Evolutionary conservation across 1,140 invertebrate species (phyloP).

Genomic region (Apocrypta bakeri): DNA sequence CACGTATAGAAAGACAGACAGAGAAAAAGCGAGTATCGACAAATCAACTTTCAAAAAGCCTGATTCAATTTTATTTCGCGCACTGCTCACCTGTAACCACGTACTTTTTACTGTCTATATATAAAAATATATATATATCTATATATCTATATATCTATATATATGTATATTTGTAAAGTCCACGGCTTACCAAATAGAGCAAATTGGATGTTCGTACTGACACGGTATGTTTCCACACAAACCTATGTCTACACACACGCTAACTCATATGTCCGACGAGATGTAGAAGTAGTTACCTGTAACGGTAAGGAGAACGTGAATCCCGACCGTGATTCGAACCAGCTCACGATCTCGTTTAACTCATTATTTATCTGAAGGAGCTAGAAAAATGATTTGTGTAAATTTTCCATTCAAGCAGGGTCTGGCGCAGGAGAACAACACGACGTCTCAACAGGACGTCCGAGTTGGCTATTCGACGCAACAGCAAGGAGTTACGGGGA

Average conservation of each 20-base stretch:
- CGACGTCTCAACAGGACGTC: slow-evolving; percentile 72
- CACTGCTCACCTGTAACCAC: not conserved
- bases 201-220: not conserved
- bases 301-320: not conserved
- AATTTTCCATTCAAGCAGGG: slow-evolving; percentile 71
- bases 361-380: not conserved
- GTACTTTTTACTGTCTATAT: not conserved
- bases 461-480: slow-evolving; percentile 67
- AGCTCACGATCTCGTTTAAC: not conserved
- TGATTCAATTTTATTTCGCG: not conserved
- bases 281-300: not conserved
- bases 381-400: not conserved
- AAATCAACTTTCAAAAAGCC: not conserved
- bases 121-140: not conserved
- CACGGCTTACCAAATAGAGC: not conserved
- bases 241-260: not conserved
- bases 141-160: not conserved
- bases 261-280: not conserved
- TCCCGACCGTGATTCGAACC: not conserved
- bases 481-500: slow-evolving; percentile 45
- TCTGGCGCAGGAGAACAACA: slow-evolving; percentile 78
- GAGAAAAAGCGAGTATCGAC: too few species aligned
- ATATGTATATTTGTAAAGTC: not conserved
- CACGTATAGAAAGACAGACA: too few species aligned
- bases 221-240: slow-evolving; percentile 1